Evolutionary conservation across 2,888 invertebrate genomes (phyloP).

Genomic region (Phortica okadai): DNA sequence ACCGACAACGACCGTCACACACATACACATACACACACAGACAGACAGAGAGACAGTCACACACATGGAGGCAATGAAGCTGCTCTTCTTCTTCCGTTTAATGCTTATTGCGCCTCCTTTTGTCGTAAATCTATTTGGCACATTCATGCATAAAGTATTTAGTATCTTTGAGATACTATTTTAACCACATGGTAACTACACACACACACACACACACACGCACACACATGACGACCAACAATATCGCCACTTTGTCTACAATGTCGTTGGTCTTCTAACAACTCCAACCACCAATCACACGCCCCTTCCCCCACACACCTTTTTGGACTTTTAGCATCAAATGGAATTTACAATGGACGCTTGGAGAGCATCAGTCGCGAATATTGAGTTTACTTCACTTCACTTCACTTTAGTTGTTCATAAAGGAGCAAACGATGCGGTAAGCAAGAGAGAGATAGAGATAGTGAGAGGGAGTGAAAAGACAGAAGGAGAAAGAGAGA

Average conservation of each 20-base stretch:
- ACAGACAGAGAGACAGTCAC: constrained; percentile 18
- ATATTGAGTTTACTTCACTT: constrained; percentile 10
- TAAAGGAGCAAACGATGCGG: too few species aligned
- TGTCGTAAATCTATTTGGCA: constrained; percentile 72
- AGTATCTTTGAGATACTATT: constrained; percentile 72
- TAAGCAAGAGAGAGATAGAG: background rate
- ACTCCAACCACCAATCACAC: background rate
- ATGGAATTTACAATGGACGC: constrained; percentile 34
- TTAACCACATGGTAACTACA: constrained; percentile 69
- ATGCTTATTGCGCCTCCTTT: constrained; percentile 31
- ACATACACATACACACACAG: constrained; percentile 9
- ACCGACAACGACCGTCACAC: constrained; percentile 24
- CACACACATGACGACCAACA: constrained; percentile 43
- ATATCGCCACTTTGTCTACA: constrained; percentile 41
- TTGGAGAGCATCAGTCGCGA: constrained; percentile 32
- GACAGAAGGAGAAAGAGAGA: too few species aligned
- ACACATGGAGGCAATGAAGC: constrained; percentile 11
- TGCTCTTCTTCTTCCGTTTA: background rate
- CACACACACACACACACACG: background rate
- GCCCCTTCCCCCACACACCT: background rate
- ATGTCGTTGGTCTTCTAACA: constrained; percentile 10
- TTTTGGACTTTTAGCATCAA: constrained; percentile 23
- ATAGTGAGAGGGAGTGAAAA: too few species aligned
- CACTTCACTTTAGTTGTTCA: too few species aligned
- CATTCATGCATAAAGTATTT: constrained; percentile 71